Base-by-base conservation (phyloP, 2,797 vertebrate species). In the Enteromius mattozi region DNA sequence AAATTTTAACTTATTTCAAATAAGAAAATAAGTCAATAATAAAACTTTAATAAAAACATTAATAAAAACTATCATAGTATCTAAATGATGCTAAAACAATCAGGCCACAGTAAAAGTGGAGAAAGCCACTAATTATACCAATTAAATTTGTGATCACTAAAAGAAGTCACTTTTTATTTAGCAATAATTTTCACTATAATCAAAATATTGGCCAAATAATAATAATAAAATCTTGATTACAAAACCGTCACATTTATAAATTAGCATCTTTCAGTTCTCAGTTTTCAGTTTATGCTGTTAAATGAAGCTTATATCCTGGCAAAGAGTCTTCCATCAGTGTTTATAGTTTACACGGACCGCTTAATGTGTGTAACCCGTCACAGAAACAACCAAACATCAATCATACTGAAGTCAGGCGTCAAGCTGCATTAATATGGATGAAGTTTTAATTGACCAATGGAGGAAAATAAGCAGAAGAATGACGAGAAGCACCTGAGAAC, bases 401-500 rank as follows among this genome's bases (percentile, higher is more conserved):
- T 84, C 74, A 78, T 84, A 45, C 10, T 47, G 33, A 78, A 27
- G n/a, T 30, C 17, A 54, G 12, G 65, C 40, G 65, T 35, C 74
- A 83, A 27, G 59, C 21, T n/a, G 17, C 63, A 78, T 84, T 17
- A 70, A 78, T 78, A 78, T 84, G 82, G 75, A 84, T 70, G 40
- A n/a, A 33, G 70, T 65, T 74, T 74, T 21, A 35, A 35, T 74
- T 82, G 16, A 49, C 37, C 27, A 65, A 37, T 12, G 16, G 42
- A 47, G 56, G 30, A 21, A 33, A 42, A 75, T 76, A 54, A 45
- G 49, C 47, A 74, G 37, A 72, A 27, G 8, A 0, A 27, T 47
- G 77, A 80, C 17, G 47, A 75, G 69, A 80, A 78, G 40, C 78
- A 69, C 82, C 78, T 80, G 68, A 87, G 17, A 72, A 92, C 90